phyloP scores from a whole-genome alignment of 1,140 invertebrate genomes.

The Cepaea nemoralis region DNA sequence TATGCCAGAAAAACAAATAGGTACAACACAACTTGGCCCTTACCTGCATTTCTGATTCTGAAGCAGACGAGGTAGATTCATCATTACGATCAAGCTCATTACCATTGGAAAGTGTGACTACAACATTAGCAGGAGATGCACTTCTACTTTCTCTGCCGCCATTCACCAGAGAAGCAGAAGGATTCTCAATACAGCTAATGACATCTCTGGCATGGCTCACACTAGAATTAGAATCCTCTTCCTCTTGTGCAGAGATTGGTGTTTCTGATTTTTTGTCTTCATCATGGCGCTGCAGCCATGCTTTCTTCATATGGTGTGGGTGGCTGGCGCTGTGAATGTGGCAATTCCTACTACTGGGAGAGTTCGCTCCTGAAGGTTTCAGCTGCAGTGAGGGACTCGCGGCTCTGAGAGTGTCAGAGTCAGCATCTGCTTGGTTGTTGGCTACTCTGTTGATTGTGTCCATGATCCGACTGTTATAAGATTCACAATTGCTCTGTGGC shows the following conservation, averaged over 20 bases:
- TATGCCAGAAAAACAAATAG: no score
- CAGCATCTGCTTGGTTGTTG: slow-evolving; percentile 68
- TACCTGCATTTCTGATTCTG: slow-evolving; percentile 77
- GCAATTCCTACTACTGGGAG: slow-evolving; percentile 29
- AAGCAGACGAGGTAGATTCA: slow-evolving; percentile 77
- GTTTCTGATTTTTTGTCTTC: slow-evolving; percentile 65
- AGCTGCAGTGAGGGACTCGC: slow-evolving; percentile 67
- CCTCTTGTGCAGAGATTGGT: slow-evolving; percentile 22
- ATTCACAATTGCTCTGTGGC: slow-evolving; percentile 21
- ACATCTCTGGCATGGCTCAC: slow-evolving; percentile 35
- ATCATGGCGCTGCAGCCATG: slow-evolving; percentile 90
- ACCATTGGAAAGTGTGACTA: slow-evolving; percentile 55
- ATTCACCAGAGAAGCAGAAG: slow-evolving; percentile 15
- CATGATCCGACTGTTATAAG: slow-evolving; percentile 49
- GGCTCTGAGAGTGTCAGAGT: slow-evolving; percentile 71
- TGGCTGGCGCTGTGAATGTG: slow-evolving; percentile 59
- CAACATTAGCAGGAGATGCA: slow-evolving; percentile 29
- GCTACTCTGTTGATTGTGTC: slow-evolving; percentile 68
- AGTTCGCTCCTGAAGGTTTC: slow-evolving; percentile 45
- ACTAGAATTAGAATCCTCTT: slow-evolving; percentile 46
- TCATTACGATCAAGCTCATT: slow-evolving; percentile 68
- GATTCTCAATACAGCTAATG: slow-evolving; percentile 33
- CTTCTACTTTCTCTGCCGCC: slow-evolving; percentile 5
- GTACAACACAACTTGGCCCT: no score
- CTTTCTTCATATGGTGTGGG: slow-evolving; percentile 83